A percentile compares a stretch with the other conserved stretches of the same genome.
phyloP scores from a whole-genome alignment of 2,113 vertebrate genomes.

The Oostethus manadensis region DNA sequence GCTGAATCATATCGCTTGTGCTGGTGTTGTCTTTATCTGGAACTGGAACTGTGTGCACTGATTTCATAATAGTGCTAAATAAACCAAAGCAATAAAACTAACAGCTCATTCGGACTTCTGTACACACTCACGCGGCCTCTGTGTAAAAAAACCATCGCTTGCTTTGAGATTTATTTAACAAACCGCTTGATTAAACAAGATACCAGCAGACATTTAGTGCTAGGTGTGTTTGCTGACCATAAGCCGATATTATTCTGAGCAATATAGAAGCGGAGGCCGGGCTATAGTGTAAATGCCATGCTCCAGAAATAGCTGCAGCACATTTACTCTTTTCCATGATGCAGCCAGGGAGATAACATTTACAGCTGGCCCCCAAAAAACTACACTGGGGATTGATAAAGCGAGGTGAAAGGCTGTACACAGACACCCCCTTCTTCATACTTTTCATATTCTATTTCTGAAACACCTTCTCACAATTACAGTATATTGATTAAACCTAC shows the following conservation, averaged over 20 bases:
- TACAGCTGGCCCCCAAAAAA: constrained; percentile 46
- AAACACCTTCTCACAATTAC: no score
- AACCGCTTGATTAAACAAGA: constrained; percentile 42
- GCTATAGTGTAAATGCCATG: constrained; percentile 55
- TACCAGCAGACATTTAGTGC: constrained; percentile 21
- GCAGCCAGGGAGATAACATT: constrained; percentile 57
- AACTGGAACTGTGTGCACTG: constrained; percentile 25
- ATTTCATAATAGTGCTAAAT: constrained; percentile 24
- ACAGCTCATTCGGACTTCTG: constrained; percentile 31
- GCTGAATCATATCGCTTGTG: not conserved
- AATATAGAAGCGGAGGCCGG: constrained; percentile 32
- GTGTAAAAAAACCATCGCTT: constrained; percentile 10
- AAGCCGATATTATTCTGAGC: constrained; percentile 17
- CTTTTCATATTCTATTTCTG: no score
- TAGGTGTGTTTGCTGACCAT: constrained; percentile 45
- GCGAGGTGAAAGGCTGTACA: not conserved
- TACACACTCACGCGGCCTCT: constrained; percentile 11
- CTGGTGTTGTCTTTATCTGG: not conserved
- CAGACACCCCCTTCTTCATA: not conserved
- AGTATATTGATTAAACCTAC: no score
- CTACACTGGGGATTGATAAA: constrained; percentile 7
- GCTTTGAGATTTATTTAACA: constrained; percentile 42
- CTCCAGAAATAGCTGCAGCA: constrained; percentile 57
- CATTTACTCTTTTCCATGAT: constrained; percentile 61
- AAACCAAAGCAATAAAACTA: constrained; percentile 38